phyloP scores from a whole-genome alignment of 35 echinoderm and acorn worm species.

The Ophiothrix spiculata region DNA sequence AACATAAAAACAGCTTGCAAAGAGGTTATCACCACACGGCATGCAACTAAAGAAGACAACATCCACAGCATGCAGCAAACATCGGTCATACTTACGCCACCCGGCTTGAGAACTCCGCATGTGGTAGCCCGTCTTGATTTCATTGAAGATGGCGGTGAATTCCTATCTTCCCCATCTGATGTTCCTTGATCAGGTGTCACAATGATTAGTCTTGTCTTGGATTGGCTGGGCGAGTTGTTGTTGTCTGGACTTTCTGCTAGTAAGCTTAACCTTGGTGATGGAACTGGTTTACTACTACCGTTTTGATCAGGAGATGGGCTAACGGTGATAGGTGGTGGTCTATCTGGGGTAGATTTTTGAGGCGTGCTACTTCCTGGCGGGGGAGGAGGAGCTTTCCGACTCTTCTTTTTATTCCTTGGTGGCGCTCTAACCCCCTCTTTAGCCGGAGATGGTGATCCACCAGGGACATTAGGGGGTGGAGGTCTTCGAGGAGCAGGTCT shows the following conservation, averaged over 20 bases:
- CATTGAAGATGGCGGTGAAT: neutral
- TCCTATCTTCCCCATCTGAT: neutral
- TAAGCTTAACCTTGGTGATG: constrained; percentile 24
- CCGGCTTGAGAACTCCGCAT: neutral
- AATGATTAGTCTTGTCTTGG: neutral
- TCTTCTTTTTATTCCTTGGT: constrained; percentile 2
- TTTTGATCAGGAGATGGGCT: neutral
- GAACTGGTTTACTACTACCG: neutral
- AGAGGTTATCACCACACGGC: no score
- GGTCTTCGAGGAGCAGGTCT: constrained; percentile 30
- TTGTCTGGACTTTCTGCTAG: neutral
- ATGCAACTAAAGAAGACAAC: no score
- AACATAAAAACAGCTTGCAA: no score
- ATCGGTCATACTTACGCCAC: no score
- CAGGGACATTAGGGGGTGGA: no score
- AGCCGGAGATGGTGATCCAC: neutral
- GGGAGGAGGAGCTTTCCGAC: constrained; percentile 8
- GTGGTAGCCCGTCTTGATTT: constrained; percentile 16
- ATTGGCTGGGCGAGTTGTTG: neutral
- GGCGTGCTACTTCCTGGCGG: neutral
- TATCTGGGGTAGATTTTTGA: constrained; percentile 6
- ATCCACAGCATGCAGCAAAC: no score
- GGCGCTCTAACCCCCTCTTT: neutral
- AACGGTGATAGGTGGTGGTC: constrained; percentile 1
- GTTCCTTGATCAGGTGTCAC: neutral